A percentile compares a stretch with the other conserved stretches of the same genome.
phyloP scores from a whole-genome alignment of 2,113 vertebrate species.

The Ploceus nigricollis region DNA sequence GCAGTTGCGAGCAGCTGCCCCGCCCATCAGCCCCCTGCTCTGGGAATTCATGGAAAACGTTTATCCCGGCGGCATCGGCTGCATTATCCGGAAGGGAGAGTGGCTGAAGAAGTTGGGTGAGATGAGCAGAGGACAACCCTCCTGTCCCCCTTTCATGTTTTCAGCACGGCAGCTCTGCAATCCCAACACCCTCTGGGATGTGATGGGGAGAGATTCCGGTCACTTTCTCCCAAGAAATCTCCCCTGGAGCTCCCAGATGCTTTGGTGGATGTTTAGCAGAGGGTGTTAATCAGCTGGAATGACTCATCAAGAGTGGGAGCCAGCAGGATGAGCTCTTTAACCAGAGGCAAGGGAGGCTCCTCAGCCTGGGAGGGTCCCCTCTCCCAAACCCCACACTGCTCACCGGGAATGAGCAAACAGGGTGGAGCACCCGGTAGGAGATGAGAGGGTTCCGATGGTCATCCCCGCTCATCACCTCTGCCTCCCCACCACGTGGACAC shows the following conservation, averaged over 20 bases:
- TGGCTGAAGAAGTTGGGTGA: constrained; percentile 85
- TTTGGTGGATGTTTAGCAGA: neutral
- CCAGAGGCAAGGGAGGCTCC: neutral
- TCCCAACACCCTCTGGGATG: neutral
- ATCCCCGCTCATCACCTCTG: neutral
- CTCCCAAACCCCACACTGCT: neutral
- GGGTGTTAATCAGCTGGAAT: neutral
- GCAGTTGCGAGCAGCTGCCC: constrained; percentile 79
- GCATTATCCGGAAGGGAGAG: constrained; percentile 86
- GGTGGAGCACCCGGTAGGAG: neutral
- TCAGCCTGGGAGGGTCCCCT: neutral
- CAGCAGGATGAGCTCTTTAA: neutral
- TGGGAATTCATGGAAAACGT: constrained; percentile 90
- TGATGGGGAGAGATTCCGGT: neutral
- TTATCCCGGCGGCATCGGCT: constrained; percentile 88
- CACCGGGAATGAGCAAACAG: neutral
- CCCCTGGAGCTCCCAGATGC: neutral
- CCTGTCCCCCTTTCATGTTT: neutral
- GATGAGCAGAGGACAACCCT: neutral
- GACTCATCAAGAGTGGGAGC: neutral
- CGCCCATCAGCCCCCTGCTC: constrained; percentile 85
- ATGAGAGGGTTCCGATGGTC: neutral
- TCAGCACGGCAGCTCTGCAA: neutral
- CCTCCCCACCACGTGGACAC: neutral
- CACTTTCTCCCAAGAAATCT: neutral